Percentiles rank a stretch among this genome's conserved stretches.
phyloP scores from a whole-genome alignment of 2,797 vertebrate genomes.

The Microctenopoma steveboyesi region DNA sequence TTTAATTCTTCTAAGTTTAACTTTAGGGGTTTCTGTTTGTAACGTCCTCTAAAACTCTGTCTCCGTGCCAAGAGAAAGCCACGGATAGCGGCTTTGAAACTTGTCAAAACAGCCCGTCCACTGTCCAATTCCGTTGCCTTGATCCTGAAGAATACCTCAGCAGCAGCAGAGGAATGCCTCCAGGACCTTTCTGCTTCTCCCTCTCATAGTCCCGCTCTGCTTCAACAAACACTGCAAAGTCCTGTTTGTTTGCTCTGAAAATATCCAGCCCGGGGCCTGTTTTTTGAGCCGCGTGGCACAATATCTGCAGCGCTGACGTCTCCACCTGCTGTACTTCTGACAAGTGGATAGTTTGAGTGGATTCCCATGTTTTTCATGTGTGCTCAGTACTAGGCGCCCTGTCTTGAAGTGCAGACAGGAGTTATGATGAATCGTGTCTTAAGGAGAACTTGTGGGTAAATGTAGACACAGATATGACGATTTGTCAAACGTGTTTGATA shows the following conservation, averaged over 20 bases:
- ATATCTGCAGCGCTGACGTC: conserved; percentile 38
- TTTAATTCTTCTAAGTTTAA: not conserved
- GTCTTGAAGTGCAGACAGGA: conserved; percentile 11
- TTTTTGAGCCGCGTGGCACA: conserved; percentile 53
- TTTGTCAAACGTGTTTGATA: conserved; percentile 15
- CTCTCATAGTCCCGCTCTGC: conserved; percentile 28
- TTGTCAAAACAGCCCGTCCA: conserved; percentile 76
- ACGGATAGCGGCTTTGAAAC: conserved; percentile 65
- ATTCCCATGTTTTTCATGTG: conserved; percentile 27
- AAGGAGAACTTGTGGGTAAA: not conserved
- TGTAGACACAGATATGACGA: not conserved
- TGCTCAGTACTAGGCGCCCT: not conserved
- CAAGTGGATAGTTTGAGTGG: conserved; percentile 11
- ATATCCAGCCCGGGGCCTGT: conserved; percentile 56
- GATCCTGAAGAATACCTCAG: conserved; percentile 65
- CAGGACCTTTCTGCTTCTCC: conserved; percentile 14
- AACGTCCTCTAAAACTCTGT: conserved; percentile 30
- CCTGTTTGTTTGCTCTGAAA: conserved; percentile 79
- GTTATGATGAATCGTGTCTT: conserved; percentile 28
- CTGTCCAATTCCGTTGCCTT: conserved; percentile 68
- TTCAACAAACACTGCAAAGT: conserved; percentile 65
- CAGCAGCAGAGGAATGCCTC: conserved; percentile 60
- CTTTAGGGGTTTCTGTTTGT: not conserved
- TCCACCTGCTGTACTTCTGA: conserved; percentile 28
- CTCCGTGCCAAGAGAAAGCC: conserved; percentile 50